phyloP scores from a whole-genome alignment of 2,113 vertebrate genomes.

The Oreochromis spilurus region DNA sequence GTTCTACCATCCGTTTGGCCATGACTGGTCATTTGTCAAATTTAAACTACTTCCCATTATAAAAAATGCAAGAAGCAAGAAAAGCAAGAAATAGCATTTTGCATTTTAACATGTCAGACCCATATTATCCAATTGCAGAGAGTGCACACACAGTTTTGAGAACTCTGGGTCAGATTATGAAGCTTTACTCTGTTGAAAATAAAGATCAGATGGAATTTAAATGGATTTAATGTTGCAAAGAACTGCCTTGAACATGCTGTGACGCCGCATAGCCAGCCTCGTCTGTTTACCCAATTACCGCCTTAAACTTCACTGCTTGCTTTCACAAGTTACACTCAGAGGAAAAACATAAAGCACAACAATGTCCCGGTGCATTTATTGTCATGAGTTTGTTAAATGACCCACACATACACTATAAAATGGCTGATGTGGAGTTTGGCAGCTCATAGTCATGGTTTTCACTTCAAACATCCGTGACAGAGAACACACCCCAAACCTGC shows the following conservation, averaged over 20 bases:
- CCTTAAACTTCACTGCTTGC: slow-evolving; percentile 48
- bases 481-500: slow-evolving; percentile 3
- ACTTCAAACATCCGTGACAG: background rate
- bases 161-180: background rate
- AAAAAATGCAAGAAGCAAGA: background rate
- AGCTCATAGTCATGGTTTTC: background rate
- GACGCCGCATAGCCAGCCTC: background rate
- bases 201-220: background rate
- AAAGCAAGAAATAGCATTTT: background rate
- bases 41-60: background rate
- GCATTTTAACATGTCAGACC: background rate
- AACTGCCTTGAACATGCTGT: slow-evolving; percentile 48
- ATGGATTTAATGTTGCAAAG: background rate
- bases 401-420: background rate
- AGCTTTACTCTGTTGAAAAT: background rate
- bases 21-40: background rate
- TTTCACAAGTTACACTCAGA: background rate
- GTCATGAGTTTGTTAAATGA: background rate
- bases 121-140: background rate
- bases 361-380: background rate
- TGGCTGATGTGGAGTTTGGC: background rate
- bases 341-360: slow-evolving; percentile 20
- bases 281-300: slow-evolving; percentile 21
- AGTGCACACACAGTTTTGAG: background rate
- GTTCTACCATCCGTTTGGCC: background rate